phyloP scores from a whole-genome alignment of 1,140 invertebrate species.

The Pentalonia nigronervosa region DNA sequence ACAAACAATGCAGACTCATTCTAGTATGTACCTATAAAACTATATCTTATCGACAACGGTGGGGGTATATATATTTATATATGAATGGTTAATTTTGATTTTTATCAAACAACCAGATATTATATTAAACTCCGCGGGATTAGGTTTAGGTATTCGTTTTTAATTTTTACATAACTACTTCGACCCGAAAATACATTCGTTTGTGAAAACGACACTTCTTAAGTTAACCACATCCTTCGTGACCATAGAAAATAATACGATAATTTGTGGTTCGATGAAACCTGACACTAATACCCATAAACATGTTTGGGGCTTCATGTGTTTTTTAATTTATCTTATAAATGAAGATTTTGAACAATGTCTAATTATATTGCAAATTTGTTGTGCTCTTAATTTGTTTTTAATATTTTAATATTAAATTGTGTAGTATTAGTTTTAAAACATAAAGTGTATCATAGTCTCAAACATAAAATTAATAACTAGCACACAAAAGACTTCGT shows the following conservation, averaged over 20 bases:
- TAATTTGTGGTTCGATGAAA: conserved; percentile 22
- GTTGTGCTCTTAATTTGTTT: background rate
- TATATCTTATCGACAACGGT: background rate
- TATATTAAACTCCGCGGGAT: background rate
- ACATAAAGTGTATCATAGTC: background rate
- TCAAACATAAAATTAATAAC: too few relatives aligned
- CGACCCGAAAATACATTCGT: background rate
- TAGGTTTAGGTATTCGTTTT: background rate
- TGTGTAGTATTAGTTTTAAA: background rate
- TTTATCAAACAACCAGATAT: background rate
- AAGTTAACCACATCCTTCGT: background rate
- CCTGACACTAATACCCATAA: background rate
- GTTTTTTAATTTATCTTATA: background rate
- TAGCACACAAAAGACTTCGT: too few relatives aligned
- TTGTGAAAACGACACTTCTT: background rate
- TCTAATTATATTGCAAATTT: background rate
- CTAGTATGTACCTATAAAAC: background rate
- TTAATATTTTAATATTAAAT: background rate
- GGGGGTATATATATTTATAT: too few relatives aligned
- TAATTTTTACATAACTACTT: background rate
- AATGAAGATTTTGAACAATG: background rate
- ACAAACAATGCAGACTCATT: background rate
- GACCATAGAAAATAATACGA: background rate
- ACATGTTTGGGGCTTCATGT: background rate
- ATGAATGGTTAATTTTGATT: conserved; percentile 17